Percentiles rank a stretch among this genome's conserved stretches.
Conservation (phyloP, 2,797 vertebrate species). For the Cyprinella venusta region DNA sequence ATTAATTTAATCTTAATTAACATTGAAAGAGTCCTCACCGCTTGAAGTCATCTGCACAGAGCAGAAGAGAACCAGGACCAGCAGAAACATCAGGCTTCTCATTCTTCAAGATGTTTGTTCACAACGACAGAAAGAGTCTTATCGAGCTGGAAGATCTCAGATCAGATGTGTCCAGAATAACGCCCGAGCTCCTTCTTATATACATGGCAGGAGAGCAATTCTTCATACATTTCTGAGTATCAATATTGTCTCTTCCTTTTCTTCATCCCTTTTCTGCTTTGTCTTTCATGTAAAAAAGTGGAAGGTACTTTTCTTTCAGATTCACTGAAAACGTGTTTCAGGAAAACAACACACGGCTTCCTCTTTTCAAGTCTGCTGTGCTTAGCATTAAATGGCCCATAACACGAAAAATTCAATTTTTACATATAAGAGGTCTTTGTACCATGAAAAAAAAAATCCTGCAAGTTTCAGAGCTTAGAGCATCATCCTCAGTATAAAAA, state of each 20-base stretch:
- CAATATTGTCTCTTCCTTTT: neutral
- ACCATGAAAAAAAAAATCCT: too few species aligned
- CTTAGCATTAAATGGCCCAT: neutral
- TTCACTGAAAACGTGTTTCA: neutral
- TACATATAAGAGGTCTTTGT: too few species aligned
- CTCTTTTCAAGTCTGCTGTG: neutral
- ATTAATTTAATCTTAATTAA: neutral
- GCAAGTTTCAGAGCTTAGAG: too few species aligned
- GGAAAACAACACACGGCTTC: accelerated
- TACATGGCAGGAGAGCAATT: neutral
- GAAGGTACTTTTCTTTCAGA: neutral
- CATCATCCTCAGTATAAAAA: neutral
- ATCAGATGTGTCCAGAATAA: neutral
- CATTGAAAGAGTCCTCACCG: slow-evolving; percentile 22
- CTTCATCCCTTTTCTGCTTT: neutral
- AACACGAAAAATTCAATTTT: too few species aligned
- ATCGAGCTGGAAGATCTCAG: slow-evolving; percentile 12
- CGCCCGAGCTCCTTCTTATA: slow-evolving; percentile 3
- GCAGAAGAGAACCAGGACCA: slow-evolving; percentile 48
- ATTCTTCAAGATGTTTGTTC: slow-evolving; percentile 32
- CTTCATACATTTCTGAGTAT: neutral
- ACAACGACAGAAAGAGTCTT: neutral
- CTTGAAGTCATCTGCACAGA: slow-evolving; percentile 27
- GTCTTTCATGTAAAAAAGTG: neutral
- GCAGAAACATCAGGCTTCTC: slow-evolving; percentile 36